Conservation (phyloP, 2,888 invertebrate genomes). For the Conistra vaccinii region DNA sequence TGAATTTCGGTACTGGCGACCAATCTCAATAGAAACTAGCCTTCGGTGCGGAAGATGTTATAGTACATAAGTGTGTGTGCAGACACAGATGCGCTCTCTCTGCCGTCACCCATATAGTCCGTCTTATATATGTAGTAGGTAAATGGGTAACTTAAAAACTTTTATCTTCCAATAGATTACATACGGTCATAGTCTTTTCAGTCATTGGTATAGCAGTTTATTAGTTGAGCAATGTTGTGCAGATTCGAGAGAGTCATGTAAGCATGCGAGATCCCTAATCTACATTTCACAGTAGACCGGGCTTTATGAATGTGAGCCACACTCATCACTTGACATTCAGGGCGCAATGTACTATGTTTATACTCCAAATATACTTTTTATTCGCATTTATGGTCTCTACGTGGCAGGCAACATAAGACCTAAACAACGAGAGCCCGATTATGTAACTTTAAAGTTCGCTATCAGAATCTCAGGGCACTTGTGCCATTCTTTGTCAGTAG, state of each 20-base stretch:
- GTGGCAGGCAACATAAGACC: conserved; percentile 53
- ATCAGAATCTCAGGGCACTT: conserved; percentile 12
- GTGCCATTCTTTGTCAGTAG: conserved; percentile 14
- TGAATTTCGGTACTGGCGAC: too few species aligned
- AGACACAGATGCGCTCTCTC: too few species aligned
- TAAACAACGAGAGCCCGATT: conserved; percentile 17
- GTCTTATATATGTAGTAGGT: too few species aligned
- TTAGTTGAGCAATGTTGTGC: background rate
- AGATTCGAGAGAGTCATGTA: conserved; percentile 21
- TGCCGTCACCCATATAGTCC: too few species aligned
- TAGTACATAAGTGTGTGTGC: too few species aligned
- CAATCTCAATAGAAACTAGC: too few species aligned
- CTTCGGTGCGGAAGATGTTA: too few species aligned
- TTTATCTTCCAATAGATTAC: background rate
- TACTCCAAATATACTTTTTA: conserved; percentile 62
- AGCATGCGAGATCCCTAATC: conserved; percentile 34
- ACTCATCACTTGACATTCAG: conserved; percentile 56
- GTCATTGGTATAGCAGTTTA: background rate
- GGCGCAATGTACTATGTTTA: conserved; percentile 43
- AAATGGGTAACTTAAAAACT: too few species aligned
- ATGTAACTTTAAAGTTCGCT: conserved; percentile 52
- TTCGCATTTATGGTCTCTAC: conserved; percentile 58
- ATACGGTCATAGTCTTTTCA: too few species aligned
- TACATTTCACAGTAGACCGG: conserved; percentile 38
- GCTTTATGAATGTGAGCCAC: conserved; percentile 48